A percentile compares a stretch with the other conserved stretches of the same genome.
Evolutionary conservation across 2,888 invertebrate genomes (phyloP).

Genomic region (Tiliacea citrago): DNA sequence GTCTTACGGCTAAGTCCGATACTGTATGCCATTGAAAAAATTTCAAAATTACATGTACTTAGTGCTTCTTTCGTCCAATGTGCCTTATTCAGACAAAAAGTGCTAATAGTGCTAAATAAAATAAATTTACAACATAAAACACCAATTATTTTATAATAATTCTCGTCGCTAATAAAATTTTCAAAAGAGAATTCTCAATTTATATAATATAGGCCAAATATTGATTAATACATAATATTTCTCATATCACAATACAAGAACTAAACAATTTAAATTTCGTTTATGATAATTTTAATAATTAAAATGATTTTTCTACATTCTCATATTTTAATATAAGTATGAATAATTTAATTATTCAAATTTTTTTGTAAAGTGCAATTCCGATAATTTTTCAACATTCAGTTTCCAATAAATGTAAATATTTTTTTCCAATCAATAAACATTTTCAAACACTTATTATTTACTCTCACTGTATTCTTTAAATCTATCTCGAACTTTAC

Average conservation of each 20-base stretch:
- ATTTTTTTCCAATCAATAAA: constrained; percentile 64
- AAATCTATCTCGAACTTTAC: constrained; percentile 55
- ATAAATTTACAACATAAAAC: constrained; percentile 60
- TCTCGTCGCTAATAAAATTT: constrained; percentile 63
- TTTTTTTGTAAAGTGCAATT: constrained; percentile 75
- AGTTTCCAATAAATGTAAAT: constrained; percentile 70
- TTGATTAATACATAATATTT: constrained; percentile 68
- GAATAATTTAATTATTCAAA: constrained; percentile 79
- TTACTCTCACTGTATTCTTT: constrained; percentile 75
- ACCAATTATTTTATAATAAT: constrained; percentile 45
- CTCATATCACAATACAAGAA: constrained; percentile 74
- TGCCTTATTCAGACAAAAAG: constrained; percentile 73
- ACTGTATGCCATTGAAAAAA: constrained; percentile 62
- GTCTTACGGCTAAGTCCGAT: constrained; percentile 67
- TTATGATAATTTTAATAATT: constrained; percentile 64
- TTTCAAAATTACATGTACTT: constrained; percentile 63
- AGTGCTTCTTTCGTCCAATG: constrained; percentile 68
- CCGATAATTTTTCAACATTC: constrained; percentile 72
- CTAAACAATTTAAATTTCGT: constrained; percentile 70
- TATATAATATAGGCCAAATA: constrained; percentile 78
- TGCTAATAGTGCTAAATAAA: constrained; percentile 72
- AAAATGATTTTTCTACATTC: constrained; percentile 64
- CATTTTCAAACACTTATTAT: constrained; percentile 65
- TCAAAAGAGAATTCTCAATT: constrained; percentile 67
- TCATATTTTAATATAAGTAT: constrained; percentile 63